These are phyloP conservation scores for Tipula vernalis DNA, from an alignment of 2,888 invertebrate genomes.

Conservation along the genomic window DNA sequence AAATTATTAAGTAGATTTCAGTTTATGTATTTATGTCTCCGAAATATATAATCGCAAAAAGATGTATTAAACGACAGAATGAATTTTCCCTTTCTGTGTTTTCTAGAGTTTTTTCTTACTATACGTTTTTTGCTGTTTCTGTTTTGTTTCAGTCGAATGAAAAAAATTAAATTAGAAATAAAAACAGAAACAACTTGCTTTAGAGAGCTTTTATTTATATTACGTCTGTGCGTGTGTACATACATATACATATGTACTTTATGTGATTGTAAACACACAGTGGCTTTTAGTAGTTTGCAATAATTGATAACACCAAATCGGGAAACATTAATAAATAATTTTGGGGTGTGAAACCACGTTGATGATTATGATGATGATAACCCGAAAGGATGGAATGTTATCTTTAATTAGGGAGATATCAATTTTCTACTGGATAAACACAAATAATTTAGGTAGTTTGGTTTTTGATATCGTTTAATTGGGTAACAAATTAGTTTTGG, in stretches of 20 bases:
- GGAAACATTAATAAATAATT: neutral
- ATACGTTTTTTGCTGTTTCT: neutral
- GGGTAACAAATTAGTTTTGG: neutral
- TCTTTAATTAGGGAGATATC: neutral
- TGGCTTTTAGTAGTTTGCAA: neutral
- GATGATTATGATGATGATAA: neutral
- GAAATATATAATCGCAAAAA: neutral
- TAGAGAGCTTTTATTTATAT: neutral
- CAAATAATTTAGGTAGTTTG: neutral
- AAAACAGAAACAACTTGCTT: neutral
- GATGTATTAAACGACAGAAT: neutral
- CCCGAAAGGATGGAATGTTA: neutral
- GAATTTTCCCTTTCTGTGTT: neutral
- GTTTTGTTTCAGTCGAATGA: neutral
- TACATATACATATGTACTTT: no score
- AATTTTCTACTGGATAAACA: neutral
- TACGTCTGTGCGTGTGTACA: neutral
- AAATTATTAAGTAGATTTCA: neutral
- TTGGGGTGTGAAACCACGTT: no score
- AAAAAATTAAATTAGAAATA: neutral
- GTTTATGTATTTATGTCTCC: neutral
- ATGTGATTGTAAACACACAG: no score
- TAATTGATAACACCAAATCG: neutral
- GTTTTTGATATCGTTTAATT: neutral
- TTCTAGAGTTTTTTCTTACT: neutral